These are phyloP conservation scores for Cebus imitator DNA, from an alignment of 2,113 vertebrate genomes.

Conservation along the genomic window DNA sequence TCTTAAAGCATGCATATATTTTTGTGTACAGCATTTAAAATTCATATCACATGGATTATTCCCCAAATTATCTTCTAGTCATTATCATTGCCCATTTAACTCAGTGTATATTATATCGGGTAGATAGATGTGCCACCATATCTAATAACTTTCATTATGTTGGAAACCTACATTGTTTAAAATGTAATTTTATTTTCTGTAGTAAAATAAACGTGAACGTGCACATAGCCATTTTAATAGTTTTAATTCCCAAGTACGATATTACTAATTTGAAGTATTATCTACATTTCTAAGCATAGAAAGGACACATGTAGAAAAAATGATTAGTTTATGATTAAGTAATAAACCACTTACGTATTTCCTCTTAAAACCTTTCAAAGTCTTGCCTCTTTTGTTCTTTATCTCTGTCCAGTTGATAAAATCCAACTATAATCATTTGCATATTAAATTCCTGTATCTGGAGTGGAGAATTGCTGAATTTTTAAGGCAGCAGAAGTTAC, in stretches of 20 bases:
- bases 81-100: not conserved
- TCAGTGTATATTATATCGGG: not conserved
- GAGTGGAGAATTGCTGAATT: not conserved
- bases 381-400: not conserved
- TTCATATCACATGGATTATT: not conserved
- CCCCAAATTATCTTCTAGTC: not conserved
- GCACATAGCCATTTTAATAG: not conserved
- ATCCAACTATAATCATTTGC: not conserved
- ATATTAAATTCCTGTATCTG: not conserved
- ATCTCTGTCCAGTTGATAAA: not conserved
- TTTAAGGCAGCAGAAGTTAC: not conserved
- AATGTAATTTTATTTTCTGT: not conserved
- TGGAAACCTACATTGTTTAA: not conserved
- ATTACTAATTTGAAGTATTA: not conserved
- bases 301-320: not conserved
- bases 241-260: not conserved
- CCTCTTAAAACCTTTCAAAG: not conserved
- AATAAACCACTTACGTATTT: not conserved
- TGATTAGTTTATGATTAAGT: not conserved
- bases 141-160: not conserved
- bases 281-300: not conserved
- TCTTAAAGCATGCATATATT: not conserved
- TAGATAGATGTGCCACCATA: not conserved
- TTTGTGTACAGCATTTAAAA: not conserved
- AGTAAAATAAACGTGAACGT: not conserved